Evolutionary conservation across 2,113 vertebrate species (phyloP).

Genomic region (Triplophysa tibetana): DNA sequence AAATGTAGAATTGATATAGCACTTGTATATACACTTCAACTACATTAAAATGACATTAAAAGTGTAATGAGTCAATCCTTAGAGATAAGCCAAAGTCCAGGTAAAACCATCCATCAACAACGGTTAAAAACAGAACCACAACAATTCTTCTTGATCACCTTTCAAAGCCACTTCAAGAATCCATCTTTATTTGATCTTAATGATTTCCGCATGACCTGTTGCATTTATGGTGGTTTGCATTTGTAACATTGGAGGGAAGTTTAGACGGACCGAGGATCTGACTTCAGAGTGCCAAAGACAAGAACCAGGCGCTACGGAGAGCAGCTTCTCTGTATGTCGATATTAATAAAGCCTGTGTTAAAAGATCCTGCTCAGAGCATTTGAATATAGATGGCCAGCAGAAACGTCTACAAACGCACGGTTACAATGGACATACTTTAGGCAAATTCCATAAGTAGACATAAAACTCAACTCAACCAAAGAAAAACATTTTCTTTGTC

Average conservation of each 20-base stretch:
- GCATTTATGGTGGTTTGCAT: constrained; percentile 27
- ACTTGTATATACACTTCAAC: too few species aligned
- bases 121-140: background rate
- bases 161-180: constrained; percentile 22
- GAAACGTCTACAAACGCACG: background rate
- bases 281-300: background rate
- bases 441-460: background rate
- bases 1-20: too few species aligned
- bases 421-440: background rate
- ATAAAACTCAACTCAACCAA: too few species aligned
- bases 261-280: background rate
- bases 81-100: background rate
- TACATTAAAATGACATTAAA: background rate
- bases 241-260: constrained; percentile 9
- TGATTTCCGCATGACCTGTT: constrained; percentile 8
- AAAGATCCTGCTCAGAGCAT: background rate
- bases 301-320: constrained; percentile 17
- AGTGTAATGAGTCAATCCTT: background rate
- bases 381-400: background rate
- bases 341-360: constrained; percentile 13
- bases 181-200: constrained; percentile 1
- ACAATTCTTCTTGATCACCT: constrained; percentile 8
- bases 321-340: constrained; percentile 11
- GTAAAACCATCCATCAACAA: background rate
- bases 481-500: too few species aligned